Evolutionary conservation across 2,888 invertebrate species (phyloP), one percentile per base, ranked within the genome.

Genomic region (Apamea sordens): DNA sequence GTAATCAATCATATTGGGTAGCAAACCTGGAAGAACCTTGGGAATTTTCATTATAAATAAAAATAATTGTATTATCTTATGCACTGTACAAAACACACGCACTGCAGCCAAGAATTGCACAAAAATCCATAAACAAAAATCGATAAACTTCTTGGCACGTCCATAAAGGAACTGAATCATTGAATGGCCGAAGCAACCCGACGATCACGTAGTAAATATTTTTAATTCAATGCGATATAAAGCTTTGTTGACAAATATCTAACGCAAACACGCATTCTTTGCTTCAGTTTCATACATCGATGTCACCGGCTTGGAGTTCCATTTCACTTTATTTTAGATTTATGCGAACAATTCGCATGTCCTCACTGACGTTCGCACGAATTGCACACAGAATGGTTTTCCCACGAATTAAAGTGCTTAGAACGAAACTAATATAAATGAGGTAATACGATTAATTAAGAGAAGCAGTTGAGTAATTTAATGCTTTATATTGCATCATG

Each of bases 161-260:
- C 79, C 84, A 83, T 84, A 76, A 88, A 85, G 85, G 84, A 91
- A 91, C 89, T 88, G 88, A 91, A 89, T 88, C 90, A 91, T 87
- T 88, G 88, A 91, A 89, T 88, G 84, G 83, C 73, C 75, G 79
- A 70, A 61, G 73, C 70, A 63, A 77, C 47, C 63, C 67, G 41
- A 28, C 56, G 68, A 79, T 78, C 89, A 81, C 76, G 80, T 79
- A 85, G 81, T 85, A 89, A 88, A 89, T 91, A 88, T 67, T 88
- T 91, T 87, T 91, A 88, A 92, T 92, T 93, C 87, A 92, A 90
- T 89, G 90, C 89, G 87, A 90, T 90, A 92, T 89, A 91, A 92
- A 89, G 89, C 85, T 85, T 90, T 95, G 94, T 95, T 95, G 94
- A 95, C 93, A 95, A 95, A 95, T 93, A 95, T 88, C 87, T 89